These are phyloP conservation scores for Drosophila formosana DNA, from an alignment of 2,888 invertebrate genomes.

Conservation along the genomic window DNA sequence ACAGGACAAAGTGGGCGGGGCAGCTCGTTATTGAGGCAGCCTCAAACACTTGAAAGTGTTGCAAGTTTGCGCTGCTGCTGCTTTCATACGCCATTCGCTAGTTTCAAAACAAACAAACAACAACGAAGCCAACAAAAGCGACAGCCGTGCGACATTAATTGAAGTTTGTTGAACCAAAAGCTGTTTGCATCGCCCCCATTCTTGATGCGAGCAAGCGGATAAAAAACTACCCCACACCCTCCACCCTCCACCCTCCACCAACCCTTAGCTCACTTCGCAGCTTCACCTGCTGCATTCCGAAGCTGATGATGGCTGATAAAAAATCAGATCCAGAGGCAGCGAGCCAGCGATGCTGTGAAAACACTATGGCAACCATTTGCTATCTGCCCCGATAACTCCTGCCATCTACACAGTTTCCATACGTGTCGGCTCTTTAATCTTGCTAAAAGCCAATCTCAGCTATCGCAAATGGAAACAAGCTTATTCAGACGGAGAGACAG, in stretches of 20 bases:
- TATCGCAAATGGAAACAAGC: not conserved
- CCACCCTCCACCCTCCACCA: not conserved
- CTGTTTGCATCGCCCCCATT: conserved; percentile 65
- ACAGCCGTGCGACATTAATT: conserved; percentile 73
- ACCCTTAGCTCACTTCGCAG: not conserved
- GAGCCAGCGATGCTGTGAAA: too few species aligned
- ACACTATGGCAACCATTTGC: not conserved
- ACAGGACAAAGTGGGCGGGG: conserved; percentile 13
- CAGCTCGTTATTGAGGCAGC: conserved; percentile 62
- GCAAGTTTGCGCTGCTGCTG: conserved; percentile 43
- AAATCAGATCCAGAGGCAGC: not conserved
- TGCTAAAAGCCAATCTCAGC: not conserved
- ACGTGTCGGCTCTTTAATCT: not conserved
- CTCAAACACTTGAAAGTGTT: conserved; percentile 68
- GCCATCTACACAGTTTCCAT: not conserved
- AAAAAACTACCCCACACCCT: not conserved
- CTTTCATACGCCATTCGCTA: conserved; percentile 32
- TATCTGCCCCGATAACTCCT: conserved; percentile 5
- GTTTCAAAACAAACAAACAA: conserved; percentile 56
- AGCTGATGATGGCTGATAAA: conserved; percentile 27
- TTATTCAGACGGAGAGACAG: too few species aligned
- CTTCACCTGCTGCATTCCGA: conserved; percentile 19
- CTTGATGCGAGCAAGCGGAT: conserved; percentile 14
- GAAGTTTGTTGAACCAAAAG: conserved; percentile 79
- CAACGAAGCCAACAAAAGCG: conserved; percentile 50